Evolutionary conservation across 2,888 invertebrate species (phyloP).

Genomic region (Itoplectis maculator): DNA sequence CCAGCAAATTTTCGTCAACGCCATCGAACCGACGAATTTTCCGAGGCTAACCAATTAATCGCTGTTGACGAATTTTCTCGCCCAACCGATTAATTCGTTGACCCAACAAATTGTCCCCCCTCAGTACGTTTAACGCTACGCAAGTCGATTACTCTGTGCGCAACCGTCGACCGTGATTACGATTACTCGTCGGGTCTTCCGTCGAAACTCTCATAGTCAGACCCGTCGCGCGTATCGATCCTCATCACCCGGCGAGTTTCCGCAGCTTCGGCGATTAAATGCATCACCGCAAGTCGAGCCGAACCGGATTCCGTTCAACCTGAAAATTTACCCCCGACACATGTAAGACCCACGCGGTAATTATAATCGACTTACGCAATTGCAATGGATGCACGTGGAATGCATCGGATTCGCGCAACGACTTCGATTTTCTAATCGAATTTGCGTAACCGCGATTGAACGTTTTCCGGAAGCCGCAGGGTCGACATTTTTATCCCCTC

Average conservation of each 20-base stretch:
- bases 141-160: no score
- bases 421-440: slow-evolving; percentile 37
- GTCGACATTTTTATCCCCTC: background rate
- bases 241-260: background rate
- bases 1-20: no score
- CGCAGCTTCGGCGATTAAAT: background rate
- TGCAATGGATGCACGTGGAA: slow-evolving; percentile 23
- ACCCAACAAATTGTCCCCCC: no score
- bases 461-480: slow-evolving; percentile 33
- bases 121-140: no score
- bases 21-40: no score
- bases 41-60: no score
- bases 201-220: no score
- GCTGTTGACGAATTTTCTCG: no score
- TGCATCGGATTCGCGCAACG: slow-evolving; percentile 50
- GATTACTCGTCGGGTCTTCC: no score
- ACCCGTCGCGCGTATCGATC: no score
- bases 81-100: no score
- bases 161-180: no score
- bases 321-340: background rate
- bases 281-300: background rate
- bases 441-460: slow-evolving; percentile 54
- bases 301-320: background rate
- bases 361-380: slow-evolving; percentile 13
- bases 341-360: background rate